phyloP scores from a whole-genome alignment of 2,888 invertebrate species.

The Hetaerina titia region DNA sequence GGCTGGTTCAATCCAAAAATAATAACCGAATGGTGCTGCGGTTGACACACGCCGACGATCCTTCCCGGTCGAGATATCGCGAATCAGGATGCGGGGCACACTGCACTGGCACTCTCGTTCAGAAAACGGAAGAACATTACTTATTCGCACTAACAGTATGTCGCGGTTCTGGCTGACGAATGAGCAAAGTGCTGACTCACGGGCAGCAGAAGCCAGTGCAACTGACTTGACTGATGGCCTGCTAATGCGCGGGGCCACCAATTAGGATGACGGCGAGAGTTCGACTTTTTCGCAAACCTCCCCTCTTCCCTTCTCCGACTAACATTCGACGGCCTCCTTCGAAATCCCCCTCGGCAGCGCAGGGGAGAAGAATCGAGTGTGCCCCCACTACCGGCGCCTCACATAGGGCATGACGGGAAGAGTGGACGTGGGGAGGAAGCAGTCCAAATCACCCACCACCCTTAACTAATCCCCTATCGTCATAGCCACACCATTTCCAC shows the following conservation, averaged over 20 bases:
- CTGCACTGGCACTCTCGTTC: neutral
- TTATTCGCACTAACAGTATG: neutral
- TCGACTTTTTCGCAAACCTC: slow-evolving; percentile 15
- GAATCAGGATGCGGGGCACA: neutral
- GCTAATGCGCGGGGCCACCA: neutral
- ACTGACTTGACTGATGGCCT: no score
- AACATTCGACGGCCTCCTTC: neutral
- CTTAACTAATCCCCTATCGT: slow-evolving; percentile 63
- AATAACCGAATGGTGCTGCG: neutral
- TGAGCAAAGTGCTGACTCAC: neutral
- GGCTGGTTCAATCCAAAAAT: neutral
- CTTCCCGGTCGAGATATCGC: neutral
- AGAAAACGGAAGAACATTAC: no score
- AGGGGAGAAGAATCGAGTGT: no score
- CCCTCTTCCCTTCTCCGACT: neutral
- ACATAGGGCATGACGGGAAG: neutral
- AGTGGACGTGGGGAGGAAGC: neutral
- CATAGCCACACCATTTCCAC: slow-evolving; percentile 64
- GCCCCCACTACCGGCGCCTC: neutral
- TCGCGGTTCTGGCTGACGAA: neutral
- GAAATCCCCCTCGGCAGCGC: no score
- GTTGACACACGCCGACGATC: neutral
- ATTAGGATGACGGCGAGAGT: neutral
- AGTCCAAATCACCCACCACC: slow-evolving; percentile 57
- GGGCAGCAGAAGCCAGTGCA: neutral